Percentiles rank a stretch among this genome's conserved stretches.
Conservation (phyloP, 2,797 vertebrate species). For the Acipenser ruthenus region DNA sequence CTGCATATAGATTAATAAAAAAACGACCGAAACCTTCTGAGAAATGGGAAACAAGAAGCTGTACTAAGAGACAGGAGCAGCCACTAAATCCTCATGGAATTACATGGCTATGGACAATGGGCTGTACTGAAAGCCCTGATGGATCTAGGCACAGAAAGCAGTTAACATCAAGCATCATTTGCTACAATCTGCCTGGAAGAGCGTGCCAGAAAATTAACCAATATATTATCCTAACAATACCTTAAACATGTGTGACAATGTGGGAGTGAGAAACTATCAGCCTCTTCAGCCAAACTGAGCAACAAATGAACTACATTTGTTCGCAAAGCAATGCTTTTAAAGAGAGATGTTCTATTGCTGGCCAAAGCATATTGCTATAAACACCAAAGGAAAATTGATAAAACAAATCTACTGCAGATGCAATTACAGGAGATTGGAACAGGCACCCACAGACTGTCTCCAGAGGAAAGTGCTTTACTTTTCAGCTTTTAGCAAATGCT, state of each 20-base stretch:
- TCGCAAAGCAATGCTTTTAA: not conserved
- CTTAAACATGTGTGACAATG: too few relatives aligned
- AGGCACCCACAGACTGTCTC: not conserved
- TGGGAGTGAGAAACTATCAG: too few relatives aligned
- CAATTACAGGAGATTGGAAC: constrained; percentile 15
- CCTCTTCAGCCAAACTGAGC: too few relatives aligned
- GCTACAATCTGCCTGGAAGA: constrained; percentile 22
- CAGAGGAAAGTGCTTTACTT: not conserved
- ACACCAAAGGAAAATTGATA: not conserved
- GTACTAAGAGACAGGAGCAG: too few relatives aligned
- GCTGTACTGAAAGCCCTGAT: constrained; percentile 6
- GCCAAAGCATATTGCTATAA: constrained; percentile 5
- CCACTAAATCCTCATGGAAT: too few relatives aligned
- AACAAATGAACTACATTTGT: not conserved
- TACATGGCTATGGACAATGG: too few relatives aligned
- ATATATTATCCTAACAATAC: too few relatives aligned
- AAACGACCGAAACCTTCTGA: too few relatives aligned
- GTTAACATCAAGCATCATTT: constrained; percentile 23
- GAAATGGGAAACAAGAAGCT: too few relatives aligned
- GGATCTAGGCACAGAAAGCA: constrained; percentile 30
- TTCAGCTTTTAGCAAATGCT: not conserved
- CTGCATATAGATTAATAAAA: too few relatives aligned
- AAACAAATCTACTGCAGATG: constrained; percentile 4
- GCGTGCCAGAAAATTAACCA: constrained; percentile 5
- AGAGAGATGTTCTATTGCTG: not conserved